Percentiles rank a stretch among this genome's conserved stretches.
phyloP scores from a whole-genome alignment of 2,888 invertebrate species.

The Phyllotreta striolata region DNA sequence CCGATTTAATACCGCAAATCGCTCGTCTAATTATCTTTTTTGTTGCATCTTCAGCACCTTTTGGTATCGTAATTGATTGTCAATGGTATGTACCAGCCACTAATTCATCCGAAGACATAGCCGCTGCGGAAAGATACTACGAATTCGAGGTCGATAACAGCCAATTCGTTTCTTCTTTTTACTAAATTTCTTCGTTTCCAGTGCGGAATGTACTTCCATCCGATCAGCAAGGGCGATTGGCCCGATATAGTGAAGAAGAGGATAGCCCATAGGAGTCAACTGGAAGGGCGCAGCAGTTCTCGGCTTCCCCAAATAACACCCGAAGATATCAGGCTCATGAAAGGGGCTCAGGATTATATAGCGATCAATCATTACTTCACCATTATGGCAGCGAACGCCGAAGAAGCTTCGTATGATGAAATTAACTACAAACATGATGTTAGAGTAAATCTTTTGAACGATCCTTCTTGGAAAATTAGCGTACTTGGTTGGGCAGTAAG shows the following conservation, averaged over 20 bases:
- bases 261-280: conserved; percentile 65
- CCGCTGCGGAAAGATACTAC: conserved; percentile 66
- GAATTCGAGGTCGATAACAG: conserved; percentile 64
- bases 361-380: conserved; percentile 72
- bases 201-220: conserved; percentile 59
- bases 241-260: conserved; percentile 69
- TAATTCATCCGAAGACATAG: conserved; percentile 64
- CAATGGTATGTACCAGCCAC: conserved; percentile 47
- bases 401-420: conserved; percentile 44
- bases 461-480: too few species aligned
- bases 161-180: background rate
- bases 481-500: too few species aligned
- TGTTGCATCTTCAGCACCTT: background rate
- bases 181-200: conserved; percentile 15
- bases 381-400: conserved; percentile 59
- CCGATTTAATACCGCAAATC: background rate
- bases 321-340: conserved; percentile 68
- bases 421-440: too few species aligned
- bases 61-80: conserved; percentile 32
- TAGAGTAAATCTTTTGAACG: too few species aligned
- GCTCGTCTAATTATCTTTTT: background rate
- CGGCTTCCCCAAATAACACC: conserved; percentile 69
- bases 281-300: conserved; percentile 62
- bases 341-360: conserved; percentile 73
- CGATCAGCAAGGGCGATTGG: conserved; percentile 71